These are phyloP conservation scores for Theonella swinhoei DNA, from an alignment of 37 sponge, comb jelly and placozoan species.

Conservation along the genomic window DNA sequence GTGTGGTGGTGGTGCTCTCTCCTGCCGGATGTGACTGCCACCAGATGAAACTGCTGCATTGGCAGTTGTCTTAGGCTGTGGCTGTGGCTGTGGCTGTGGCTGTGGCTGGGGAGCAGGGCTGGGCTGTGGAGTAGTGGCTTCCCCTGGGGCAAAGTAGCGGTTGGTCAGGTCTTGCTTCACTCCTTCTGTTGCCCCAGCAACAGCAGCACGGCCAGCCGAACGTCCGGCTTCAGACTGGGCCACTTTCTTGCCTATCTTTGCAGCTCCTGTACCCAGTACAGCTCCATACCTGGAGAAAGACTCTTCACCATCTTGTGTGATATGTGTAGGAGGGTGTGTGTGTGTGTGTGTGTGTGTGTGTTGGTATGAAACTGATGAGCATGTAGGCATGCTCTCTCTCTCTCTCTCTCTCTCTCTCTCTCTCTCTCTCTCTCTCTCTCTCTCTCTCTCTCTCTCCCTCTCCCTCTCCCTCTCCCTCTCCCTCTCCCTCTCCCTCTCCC, in stretches of 20 bases:
- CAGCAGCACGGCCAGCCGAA: conserved; percentile 64
- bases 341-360: no score
- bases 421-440: conserved; percentile 46
- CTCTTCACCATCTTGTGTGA: no score
- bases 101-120: background rate
- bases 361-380: no score
- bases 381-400: background rate
- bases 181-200: conserved; percentile 70
- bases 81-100: background rate
- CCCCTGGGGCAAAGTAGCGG: conserved; percentile 15
- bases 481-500: conserved; percentile 43
- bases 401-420: background rate
- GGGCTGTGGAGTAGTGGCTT: background rate
- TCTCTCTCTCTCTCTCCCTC: conserved; percentile 48
- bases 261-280: conserved; percentile 62
- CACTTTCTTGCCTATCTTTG: conserved; percentile 68
- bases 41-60: no score
- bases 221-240: conserved; percentile 82
- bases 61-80: background rate
- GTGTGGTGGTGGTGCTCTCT: background rate
- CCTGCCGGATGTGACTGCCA: no score
- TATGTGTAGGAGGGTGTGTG: no score
- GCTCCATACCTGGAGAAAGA: no score
- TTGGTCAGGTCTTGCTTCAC: conserved; percentile 42
- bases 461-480: conserved; percentile 65